Evolutionary conservation across 2,797 vertebrate species (phyloP).

Genomic region (Novumbra hubbsi): DNA sequence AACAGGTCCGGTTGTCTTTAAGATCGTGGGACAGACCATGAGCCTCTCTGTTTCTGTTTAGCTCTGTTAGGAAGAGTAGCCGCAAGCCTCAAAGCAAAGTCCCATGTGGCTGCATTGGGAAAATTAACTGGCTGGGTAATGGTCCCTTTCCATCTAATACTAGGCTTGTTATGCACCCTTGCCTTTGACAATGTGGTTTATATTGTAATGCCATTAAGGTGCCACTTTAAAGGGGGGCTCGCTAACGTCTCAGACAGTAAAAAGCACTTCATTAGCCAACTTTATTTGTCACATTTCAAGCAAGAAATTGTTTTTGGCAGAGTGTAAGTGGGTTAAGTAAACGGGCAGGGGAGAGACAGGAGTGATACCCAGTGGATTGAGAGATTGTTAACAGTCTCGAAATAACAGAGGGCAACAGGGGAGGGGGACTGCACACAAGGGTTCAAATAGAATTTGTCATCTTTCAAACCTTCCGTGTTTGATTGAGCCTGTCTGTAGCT

Average conservation of each 20-base stretch:
- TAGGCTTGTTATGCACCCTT: slow-evolving; percentile 32
- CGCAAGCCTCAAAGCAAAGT: slow-evolving; percentile 27
- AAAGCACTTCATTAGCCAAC: slow-evolving; percentile 54
- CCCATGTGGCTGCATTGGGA: slow-evolving; percentile 44
- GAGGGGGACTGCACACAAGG: not conserved
- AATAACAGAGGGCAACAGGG: slow-evolving; percentile 28
- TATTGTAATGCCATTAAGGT: slow-evolving; percentile 61
- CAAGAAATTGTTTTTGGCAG: slow-evolving; percentile 59
- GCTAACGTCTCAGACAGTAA: slow-evolving; percentile 38
- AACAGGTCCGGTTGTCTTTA: slow-evolving; percentile 38
- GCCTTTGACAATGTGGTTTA: slow-evolving; percentile 57
- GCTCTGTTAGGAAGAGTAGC: slow-evolving; percentile 29
- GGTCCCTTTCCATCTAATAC: slow-evolving; percentile 41
- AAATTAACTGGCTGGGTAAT: slow-evolving; percentile 47
- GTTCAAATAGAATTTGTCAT: not conserved
- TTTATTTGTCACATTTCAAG: slow-evolving; percentile 61
- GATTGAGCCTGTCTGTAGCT: not conserved
- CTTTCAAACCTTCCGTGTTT: not conserved
- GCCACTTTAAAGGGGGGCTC: slow-evolving; percentile 49
- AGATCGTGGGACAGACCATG: slow-evolving; percentile 16
- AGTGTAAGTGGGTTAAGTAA: slow-evolving; percentile 43
- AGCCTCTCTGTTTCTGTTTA: slow-evolving; percentile 58
- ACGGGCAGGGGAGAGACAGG: slow-evolving; percentile 14
- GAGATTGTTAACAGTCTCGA: slow-evolving; percentile 39
- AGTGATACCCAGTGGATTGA: slow-evolving; percentile 27